Base-by-base conservation (phyloP, 1,140 invertebrate genomes). In the Sinonovacula constricta region DNA sequence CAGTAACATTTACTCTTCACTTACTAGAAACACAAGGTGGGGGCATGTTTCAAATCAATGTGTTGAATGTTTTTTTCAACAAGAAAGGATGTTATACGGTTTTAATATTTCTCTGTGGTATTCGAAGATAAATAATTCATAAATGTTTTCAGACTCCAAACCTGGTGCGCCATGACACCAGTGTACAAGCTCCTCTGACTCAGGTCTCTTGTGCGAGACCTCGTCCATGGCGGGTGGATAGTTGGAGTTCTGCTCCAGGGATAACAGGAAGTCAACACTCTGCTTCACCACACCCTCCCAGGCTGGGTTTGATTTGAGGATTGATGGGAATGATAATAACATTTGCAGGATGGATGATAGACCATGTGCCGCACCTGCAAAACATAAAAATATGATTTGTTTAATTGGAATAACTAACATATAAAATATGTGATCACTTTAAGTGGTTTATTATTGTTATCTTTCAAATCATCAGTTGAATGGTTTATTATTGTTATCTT, bases 151-250 rank as follows among this genome's bases (percentile, higher is more conserved):
- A n/a, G 49, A n/a, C 18, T 24, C 56, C 63, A 86, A n/a, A 93
- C 93, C 93, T 57, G 95, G 94, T 34, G 95, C 95, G 1, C 96
- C 96, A 90, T 97, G 96, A 91, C 96, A 97, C 96, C 96, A 97
- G 86, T 97, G 96, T 3, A 97, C 93, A 1, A 97, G 86, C 79
- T 95, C 94, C 49, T 95, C 93, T 24, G 85, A 82, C 30, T 90
- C 87, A 3, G 89, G 79, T 77, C 92, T 89, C 2, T 91, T 91
- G 1, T 89, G 81, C 70, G 81, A 70, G 45, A 94, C 83, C 89
- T 96, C 95, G 87, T 95, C 95, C 86, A 95, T 92, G 2, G 94
- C 94, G 78, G 93, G 93, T 0, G 95, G 95, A 91, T 96, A 96
- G 88, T 97, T 97, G 1, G 95, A 95, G 66, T 94, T 92, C 60